Percentiles rank a stretch among this genome's conserved stretches.
These are phyloP conservation scores for Dendrocopos noguchii DNA, from an alignment of 2,113 vertebrate genomes.

Conservation along the genomic window DNA sequence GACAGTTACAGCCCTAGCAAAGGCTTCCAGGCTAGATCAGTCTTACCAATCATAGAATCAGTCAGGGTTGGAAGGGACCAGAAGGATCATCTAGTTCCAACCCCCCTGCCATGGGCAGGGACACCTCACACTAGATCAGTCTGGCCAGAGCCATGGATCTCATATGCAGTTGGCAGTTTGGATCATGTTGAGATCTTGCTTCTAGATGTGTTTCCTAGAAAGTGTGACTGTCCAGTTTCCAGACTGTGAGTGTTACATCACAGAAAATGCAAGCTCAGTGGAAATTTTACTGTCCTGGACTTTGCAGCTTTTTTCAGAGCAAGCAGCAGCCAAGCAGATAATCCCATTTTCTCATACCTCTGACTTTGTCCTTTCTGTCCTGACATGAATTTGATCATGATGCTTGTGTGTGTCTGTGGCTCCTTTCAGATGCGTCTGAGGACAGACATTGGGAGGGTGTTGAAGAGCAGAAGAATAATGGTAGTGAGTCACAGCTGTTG, in stretches of 20 bases:
- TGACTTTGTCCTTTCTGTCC: slow-evolving; percentile 39
- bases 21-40: not conserved
- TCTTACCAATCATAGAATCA: not conserved
- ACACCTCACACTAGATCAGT: not conserved
- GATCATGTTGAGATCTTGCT: not conserved
- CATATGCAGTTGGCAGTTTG: not conserved
- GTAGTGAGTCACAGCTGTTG: not conserved
- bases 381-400: not conserved
- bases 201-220: not conserved
- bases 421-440: not conserved
- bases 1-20: not conserved
- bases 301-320: slow-evolving; percentile 12
- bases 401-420: not conserved
- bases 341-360: slow-evolving; percentile 24
- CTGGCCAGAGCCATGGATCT: not conserved
- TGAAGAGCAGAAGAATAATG: not conserved
- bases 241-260: not conserved
- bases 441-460: not conserved
- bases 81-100: too few species aligned
- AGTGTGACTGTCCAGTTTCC: not conserved
- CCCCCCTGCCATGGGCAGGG: too few species aligned
- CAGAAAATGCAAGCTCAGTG: slow-evolving; percentile 44
- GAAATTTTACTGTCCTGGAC: slow-evolving; percentile 46
- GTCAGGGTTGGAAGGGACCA: too few species aligned
- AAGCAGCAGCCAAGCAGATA: slow-evolving; percentile 56